Base-by-base conservation (phyloP, 2,888 invertebrate genomes). In the Dryomyza anilis region DNA sequence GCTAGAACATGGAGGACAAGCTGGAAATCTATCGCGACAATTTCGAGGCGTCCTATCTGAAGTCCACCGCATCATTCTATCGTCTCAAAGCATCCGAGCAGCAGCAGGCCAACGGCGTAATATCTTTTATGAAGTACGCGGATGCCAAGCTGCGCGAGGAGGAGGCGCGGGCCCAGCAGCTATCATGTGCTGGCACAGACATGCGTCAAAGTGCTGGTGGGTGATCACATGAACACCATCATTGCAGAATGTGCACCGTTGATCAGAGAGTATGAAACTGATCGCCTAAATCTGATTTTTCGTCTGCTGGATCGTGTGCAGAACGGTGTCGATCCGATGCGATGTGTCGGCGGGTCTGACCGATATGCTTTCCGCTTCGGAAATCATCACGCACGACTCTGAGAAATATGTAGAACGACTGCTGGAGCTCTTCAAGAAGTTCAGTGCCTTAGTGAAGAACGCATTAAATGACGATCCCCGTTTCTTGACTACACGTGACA, bases 341-440 rank as follows among this genome's bases (percentile, higher is more conserved):
- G 98, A 64, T 87, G 89, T 59, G 94, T 91, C 90, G 67, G 95
- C 97, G 16, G 99, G 98, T 6, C 85, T 98, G 55, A 95, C 95
- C 2, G 98, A 98, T 78, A 98, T 99, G 97, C 90, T 95, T 63
- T 94, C 95, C 14, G 94, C 96, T 33, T 98, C 98, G 3, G 95
- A 96, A 78, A 91, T 94, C 57, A 97, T 99, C 63, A 96, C 96
- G 21, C 92, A 94, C 82, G 98, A 99, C 81, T 97, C 97, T 0
- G 98, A 99, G 83, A 98, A 98, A 84, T 98, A 98, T 86, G 98
- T 99, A 6, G 97, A 98, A 82, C 89, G 96, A 71, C 86, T 99
- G 69, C 85, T 99, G 74, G 93, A 94, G 75, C 86, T 99, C 72
- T 99, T 98, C 84, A 91, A 93, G 74, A 89, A 91, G 76, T 99